Evolutionary conservation across 2,797 vertebrate species (phyloP).

Genomic region (Phylloscopus collybita): DNA sequence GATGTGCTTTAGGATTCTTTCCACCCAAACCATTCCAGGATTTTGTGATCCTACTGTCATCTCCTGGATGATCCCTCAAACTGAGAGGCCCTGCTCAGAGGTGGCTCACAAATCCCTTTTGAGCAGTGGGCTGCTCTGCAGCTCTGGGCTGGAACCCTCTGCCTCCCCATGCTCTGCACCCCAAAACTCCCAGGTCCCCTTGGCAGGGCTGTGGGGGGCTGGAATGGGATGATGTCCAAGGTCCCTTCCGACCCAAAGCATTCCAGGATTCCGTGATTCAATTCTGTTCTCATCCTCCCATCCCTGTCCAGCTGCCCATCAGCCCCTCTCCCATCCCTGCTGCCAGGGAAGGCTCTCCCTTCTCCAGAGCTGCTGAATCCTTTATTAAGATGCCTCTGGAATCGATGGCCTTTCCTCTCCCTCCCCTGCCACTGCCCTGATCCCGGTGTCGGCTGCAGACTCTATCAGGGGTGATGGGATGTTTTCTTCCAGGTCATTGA

Average conservation of each 20-base stretch:
- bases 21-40: no score
- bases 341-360: background rate
- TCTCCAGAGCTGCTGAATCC: background rate
- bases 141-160: no score
- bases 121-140: no score
- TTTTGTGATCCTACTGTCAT: no score
- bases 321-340: background rate
- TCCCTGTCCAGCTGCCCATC: background rate
- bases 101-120: no score
- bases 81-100: no score
- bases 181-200: no score
- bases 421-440: background rate
- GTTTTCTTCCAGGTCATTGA: constrained; percentile 32
- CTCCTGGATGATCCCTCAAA: no score
- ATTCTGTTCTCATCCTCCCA: background rate
- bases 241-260: background rate
- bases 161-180: no score
- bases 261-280: background rate
- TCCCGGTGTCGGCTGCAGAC: constrained; percentile 3
- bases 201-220: no score
- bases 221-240: no score
- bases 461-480: background rate
- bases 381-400: constrained; percentile 26
- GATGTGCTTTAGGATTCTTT: no score
- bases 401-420: background rate